A percentile compares a stretch with the other conserved stretches of the same genome.
Evolutionary conservation across 2,888 invertebrate species (phyloP).

Genomic region (Cephalotes varians): DNA sequence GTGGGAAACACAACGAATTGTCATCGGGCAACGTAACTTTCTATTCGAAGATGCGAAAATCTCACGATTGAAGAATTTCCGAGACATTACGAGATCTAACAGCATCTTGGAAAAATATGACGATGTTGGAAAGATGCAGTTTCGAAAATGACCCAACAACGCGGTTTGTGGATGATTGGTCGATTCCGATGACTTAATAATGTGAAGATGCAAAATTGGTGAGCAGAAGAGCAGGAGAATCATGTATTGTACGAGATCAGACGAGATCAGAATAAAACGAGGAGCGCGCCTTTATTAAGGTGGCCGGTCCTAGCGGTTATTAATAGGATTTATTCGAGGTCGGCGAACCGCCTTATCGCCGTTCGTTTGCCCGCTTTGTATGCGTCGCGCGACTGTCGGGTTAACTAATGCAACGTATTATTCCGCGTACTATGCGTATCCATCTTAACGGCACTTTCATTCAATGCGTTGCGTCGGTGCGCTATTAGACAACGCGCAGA

Average conservation of each 20-base stretch:
- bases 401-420: constrained; percentile 76
- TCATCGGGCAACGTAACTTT: not conserved
- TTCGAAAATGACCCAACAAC: not conserved
- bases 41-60: not conserved
- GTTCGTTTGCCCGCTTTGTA: constrained; percentile 71
- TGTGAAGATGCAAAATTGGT: constrained; percentile 5
- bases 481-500: constrained; percentile 70
- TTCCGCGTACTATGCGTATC: constrained; percentile 71
- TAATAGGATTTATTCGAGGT: constrained; percentile 74
- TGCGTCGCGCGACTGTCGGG: constrained; percentile 69
- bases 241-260: not conserved
- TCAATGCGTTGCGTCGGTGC: constrained; percentile 72
- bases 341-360: constrained; percentile 72
- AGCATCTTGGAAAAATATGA: not conserved
- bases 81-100: not conserved
- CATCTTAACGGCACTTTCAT: constrained; percentile 78
- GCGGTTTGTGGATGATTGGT: not conserved
- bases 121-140: not conserved
- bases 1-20: not conserved
- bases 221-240: not conserved
- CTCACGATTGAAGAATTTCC: not conserved
- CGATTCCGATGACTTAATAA: not conserved
- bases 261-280: constrained; percentile 29
- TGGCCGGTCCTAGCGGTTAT: constrained; percentile 59
- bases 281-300: constrained; percentile 45